A percentile compares a stretch with the other conserved stretches of the same genome.
Evolutionary conservation across 2,888 invertebrate species (phyloP).

Genomic region (Galeruca laticollis): DNA sequence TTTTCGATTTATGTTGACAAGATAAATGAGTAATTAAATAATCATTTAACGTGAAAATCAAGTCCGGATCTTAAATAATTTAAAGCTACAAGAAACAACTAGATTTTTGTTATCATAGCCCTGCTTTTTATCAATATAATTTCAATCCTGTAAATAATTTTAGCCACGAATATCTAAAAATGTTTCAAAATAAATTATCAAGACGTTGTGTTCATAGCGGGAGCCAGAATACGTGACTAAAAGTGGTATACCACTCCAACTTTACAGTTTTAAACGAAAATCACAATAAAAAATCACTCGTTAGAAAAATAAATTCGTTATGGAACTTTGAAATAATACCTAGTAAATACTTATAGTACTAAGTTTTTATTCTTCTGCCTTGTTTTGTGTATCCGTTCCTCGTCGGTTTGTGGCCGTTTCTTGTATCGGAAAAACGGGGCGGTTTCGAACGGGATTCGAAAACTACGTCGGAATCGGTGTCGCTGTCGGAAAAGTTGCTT

Average conservation of each 20-base stretch:
- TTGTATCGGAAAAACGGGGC: slow-evolving; percentile 67
- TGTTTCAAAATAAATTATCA: neutral
- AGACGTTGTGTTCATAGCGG: too few relatives aligned
- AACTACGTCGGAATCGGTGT: slow-evolving; percentile 87
- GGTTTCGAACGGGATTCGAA: slow-evolving; percentile 81
- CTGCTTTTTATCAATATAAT: too few relatives aligned
- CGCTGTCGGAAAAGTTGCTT: slow-evolving; percentile 79
- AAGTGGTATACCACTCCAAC: neutral
- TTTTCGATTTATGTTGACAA: too few relatives aligned
- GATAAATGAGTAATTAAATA: too few relatives aligned
- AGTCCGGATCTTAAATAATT: too few relatives aligned
- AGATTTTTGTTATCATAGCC: too few relatives aligned
- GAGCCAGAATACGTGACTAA: too few relatives aligned
- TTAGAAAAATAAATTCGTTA: slow-evolving; percentile 16
- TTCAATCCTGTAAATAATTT: too few relatives aligned
- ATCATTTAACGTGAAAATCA: too few relatives aligned
- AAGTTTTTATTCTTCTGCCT: slow-evolving; percentile 69
- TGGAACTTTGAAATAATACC: neutral
- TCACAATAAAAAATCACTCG: slow-evolving; percentile 20
- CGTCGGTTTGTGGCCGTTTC: slow-evolving; percentile 70
- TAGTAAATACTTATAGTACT: slow-evolving; percentile 22
- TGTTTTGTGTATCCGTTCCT: slow-evolving; percentile 71
- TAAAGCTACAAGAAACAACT: too few relatives aligned
- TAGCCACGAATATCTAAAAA: neutral
- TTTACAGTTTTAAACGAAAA: neutral